Evolutionary conservation across 2,113 vertebrate genomes (phyloP).

Genomic region (Stegastes partitus): DNA sequence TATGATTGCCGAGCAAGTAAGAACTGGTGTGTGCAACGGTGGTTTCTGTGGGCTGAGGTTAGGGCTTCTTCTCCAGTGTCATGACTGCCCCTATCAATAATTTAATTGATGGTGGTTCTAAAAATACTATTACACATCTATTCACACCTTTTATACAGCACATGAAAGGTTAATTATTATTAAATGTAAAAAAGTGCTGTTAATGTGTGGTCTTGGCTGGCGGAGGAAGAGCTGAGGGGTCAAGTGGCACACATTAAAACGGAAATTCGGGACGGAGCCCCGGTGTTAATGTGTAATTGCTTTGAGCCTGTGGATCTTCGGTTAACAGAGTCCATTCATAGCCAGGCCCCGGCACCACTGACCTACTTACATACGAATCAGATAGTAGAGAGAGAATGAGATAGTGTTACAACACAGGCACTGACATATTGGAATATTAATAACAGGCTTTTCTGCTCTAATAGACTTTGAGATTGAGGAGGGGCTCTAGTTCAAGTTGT

Average conservation of each 20-base stretch:
- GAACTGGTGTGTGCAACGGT: not conserved
- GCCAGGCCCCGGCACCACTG: constrained; percentile 63
- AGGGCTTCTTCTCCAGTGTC: no score
- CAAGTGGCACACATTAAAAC: constrained; percentile 25
- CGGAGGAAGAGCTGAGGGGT: constrained; percentile 36
- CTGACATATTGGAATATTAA: constrained; percentile 70
- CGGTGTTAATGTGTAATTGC: constrained; percentile 69
- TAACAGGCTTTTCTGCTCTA: constrained; percentile 56
- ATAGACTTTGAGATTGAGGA: constrained; percentile 53
- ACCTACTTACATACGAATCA: constrained; percentile 83
- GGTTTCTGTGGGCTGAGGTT: not conserved
- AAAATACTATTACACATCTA: no score
- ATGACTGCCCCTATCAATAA: not conserved
- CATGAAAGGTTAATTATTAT: not conserved
- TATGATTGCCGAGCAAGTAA: not conserved
- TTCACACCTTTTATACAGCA: not conserved
- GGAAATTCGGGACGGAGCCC: constrained; percentile 44
- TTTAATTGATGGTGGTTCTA: no score
- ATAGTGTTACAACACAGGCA: constrained; percentile 48
- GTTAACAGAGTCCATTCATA: constrained; percentile 70
- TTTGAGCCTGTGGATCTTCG: constrained; percentile 62
- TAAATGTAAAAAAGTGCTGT: constrained; percentile 6
- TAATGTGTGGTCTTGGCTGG: constrained; percentile 26
- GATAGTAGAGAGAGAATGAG: constrained; percentile 54
- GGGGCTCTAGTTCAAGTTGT: constrained; percentile 47